phyloP scores from a whole-genome alignment of 2,888 invertebrate genomes.

The Ecdyonurus torrentis region DNA sequence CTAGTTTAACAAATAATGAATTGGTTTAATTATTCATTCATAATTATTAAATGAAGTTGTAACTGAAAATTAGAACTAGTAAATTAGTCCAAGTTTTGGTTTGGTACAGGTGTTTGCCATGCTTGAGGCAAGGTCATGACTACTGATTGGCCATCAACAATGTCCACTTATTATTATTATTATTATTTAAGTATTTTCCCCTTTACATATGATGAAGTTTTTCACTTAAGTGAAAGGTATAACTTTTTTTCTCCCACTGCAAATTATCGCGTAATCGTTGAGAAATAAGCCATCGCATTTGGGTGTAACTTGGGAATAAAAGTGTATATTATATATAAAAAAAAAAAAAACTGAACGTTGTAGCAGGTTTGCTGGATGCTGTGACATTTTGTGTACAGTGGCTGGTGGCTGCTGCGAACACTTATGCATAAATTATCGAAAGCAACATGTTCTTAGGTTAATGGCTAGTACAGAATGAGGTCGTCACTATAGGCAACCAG shows the following conservation, averaged over 20 bases:
- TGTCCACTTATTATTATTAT: too few relatives aligned
- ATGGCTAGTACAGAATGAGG: not conserved
- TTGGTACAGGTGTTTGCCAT: too few relatives aligned
- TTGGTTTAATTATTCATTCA: too few relatives aligned
- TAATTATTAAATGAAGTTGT: too few relatives aligned
- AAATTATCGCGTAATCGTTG: not conserved
- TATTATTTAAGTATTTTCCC: too few relatives aligned
- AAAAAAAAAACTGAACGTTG: not conserved
- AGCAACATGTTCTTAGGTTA: not conserved
- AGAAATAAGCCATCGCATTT: not conserved
- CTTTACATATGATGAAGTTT: not conserved
- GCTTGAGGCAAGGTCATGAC: not conserved
- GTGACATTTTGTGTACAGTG: not conserved
- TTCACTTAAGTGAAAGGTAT: not conserved
- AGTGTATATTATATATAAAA: too few relatives aligned
- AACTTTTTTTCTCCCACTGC: not conserved
- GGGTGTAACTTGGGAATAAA: not conserved
- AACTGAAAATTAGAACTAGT: too few relatives aligned
- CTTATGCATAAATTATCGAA: not conserved
- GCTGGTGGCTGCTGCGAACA: not conserved
- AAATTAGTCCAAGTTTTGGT: too few relatives aligned
- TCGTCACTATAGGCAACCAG: not conserved
- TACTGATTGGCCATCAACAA: too few relatives aligned
- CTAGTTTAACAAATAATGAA: too few relatives aligned
- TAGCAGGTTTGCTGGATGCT: not conserved